Base-by-base conservation (phyloP, 2,113 vertebrate species). In the Centropus unirufus region DNA sequence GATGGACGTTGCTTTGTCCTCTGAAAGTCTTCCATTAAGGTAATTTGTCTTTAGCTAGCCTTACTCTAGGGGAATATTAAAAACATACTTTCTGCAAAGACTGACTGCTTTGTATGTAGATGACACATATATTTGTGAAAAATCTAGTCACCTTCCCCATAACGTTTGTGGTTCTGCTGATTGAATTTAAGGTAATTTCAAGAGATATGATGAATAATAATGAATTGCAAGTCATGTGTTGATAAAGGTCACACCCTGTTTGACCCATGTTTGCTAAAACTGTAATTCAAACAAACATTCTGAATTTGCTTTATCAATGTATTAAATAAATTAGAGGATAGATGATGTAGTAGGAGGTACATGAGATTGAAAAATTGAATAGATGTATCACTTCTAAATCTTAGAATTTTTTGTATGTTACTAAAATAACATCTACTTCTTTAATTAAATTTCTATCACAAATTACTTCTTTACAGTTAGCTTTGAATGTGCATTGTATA, bases 21-120 rank as follows among this genome's bases (percentile, higher is more conserved):
- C 87, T 91, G 80, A 74, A 95, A 90, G 52, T 42, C 44, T 94
- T 88, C 87, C 64, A 83, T 92, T 64, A 47, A 61, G 27, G 61
- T 36, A 2, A 51, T 92, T 94, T 83, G 24, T 95, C 92, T 92
- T 78, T 72, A 42, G 79, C 34, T 59, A 57, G 68, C 39, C 61
- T 80, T 87, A 62, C 87, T 75, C 39, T 10, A 61, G 72, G 24
- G 17, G 64, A 89, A 86, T 94, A 85, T 86, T 92, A 86, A 93
- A 87, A 95, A 46, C 63, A 59, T 49, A 57, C 47, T 92, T 87
- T 61, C 62, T 93, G 49, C 51, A 63, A 75, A 82, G 55, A 42
- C 58, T 34, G 44, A 91, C 27, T 73, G 29, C 32, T 77, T 58
- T 67, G 24, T 59, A 55, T 80, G 63, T 54, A 84, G 39, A 74